Evolutionary conservation across 2,113 vertebrate genomes (phyloP).

Genomic region (Osmerus mordax): DNA sequence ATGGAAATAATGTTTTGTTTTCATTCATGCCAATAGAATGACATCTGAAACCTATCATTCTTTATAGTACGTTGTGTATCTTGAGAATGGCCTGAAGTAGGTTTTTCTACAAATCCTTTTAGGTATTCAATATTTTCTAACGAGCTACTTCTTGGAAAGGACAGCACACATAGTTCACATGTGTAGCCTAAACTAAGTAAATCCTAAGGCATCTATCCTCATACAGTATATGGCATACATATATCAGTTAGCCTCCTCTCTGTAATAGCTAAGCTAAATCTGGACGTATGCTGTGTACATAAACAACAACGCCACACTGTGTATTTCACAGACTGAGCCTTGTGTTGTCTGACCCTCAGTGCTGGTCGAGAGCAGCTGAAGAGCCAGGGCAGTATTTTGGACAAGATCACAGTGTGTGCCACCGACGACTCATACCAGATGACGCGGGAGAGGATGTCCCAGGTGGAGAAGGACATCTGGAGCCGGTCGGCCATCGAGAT

Average conservation of each 20-base stretch:
- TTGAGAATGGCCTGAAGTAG: too few relatives aligned
- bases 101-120: too few relatives aligned
- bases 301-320: not conserved
- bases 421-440: constrained; percentile 76
- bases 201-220: not conserved
- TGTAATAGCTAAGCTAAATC: not conserved
- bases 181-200: too few relatives aligned
- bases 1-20: too few relatives aligned
- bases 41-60: too few relatives aligned
- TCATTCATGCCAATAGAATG: too few relatives aligned
- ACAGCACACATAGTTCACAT: too few relatives aligned
- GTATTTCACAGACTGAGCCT: not conserved
- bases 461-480: constrained; percentile 75
- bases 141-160: too few relatives aligned
- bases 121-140: too few relatives aligned
- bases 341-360: constrained; percentile 39
- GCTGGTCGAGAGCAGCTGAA: constrained; percentile 70
- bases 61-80: too few relatives aligned
- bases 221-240: not conserved
- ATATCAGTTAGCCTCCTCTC: not conserved
- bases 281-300: not conserved
- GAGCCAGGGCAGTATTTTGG: constrained; percentile 80
- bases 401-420: constrained; percentile 84
- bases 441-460: constrained; percentile 71
- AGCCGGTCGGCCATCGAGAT: constrained; percentile 73